A percentile compares a stretch with the other conserved stretches of the same genome.
phyloP scores from a whole-genome alignment of 2,113 vertebrate species.

The Hippocampus zosterae region DNA sequence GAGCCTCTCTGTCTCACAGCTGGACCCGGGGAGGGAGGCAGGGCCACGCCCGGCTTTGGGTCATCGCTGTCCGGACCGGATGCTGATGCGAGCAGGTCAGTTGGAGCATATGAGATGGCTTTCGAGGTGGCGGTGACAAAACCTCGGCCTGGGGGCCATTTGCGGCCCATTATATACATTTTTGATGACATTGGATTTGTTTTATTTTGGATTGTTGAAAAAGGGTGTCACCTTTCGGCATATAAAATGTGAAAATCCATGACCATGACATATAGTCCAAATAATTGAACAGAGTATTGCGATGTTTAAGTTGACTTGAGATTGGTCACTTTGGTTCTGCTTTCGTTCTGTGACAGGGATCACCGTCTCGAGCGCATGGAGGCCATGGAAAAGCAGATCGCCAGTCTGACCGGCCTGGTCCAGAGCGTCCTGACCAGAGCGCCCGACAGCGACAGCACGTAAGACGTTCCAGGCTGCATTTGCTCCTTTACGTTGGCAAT shows the following conservation, averaged over 20 bases:
- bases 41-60: slow-evolving; percentile 77
- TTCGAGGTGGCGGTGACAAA: no score
- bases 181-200: no score
- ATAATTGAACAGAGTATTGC: neutral
- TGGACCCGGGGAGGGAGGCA: slow-evolving; percentile 74
- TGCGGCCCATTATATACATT: no score
- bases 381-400: slow-evolving; percentile 99
- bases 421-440: slow-evolving; percentile 92
- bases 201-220: no score
- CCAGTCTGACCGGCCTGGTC: slow-evolving; percentile 93
- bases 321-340: neutral
- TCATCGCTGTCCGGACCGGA: slow-evolving; percentile 81
- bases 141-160: no score
- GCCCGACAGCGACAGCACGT: slow-evolving; percentile 92
- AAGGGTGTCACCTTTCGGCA: no score
- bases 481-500: slow-evolving; percentile 21
- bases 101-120: neutral
- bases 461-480: slow-evolving; percentile 53
- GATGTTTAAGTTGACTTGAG: neutral
- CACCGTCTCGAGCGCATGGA: slow-evolving; percentile 90
- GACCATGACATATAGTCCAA: no score
- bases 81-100: slow-evolving; percentile 82
- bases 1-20: slow-evolving; percentile 82
- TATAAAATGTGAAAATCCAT: no score
- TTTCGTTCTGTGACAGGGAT: slow-evolving; percentile 34